Base-by-base conservation (phyloP, 1,140 invertebrate species). In the Protaetia brevitarsis region DNA sequence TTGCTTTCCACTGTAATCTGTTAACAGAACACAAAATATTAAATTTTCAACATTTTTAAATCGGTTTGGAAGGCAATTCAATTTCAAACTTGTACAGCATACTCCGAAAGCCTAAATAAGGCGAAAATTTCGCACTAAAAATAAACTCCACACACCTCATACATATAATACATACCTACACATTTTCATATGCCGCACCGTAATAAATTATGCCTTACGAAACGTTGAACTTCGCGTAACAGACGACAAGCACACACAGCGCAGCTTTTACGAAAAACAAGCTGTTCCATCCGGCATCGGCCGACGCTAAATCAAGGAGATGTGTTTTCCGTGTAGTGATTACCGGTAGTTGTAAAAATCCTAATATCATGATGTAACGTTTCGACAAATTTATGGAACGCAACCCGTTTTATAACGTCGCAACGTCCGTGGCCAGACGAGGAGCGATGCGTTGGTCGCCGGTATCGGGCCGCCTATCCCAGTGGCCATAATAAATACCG, bases 401-500 rank as follows among this genome's bases (percentile, higher is more conserved):
- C 11, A 29, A 59, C 27, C 16, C 13, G 27, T 59, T 59, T 59
- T 59, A 59, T 59, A 51, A 51, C 19, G 41, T 51, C 26, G n/a
- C n/a, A n/a, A n/a, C 41, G 41, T 23, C 19, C 26, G 7, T 23
- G 41, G 13, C 21, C 26, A 23, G 41, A 16, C 13, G 41, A 51
- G 5, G 3, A 37, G 34, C 7, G 19, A n/a, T n/a, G n/a, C n/a
- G n/a, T n/a, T n/a, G 19, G 19, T 26, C 4, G 41, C 19, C 2
- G 16, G 11, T 19, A 23, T 5, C 41, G 16, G 26, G 13, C 26
- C 57, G 29, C 30, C 29, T 59, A 30, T 59, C 41, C 57, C 57
- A 31, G 57, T 59, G 57, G 57, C 57, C 16, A 59, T 59, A 59
- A 59, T 59, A 59, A 59, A 59, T 59, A 59, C 26, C 2, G 27